These are phyloP conservation scores for Piprites chloris DNA, from an alignment of 2,113 vertebrate genomes.

Conservation along the genomic window DNA sequence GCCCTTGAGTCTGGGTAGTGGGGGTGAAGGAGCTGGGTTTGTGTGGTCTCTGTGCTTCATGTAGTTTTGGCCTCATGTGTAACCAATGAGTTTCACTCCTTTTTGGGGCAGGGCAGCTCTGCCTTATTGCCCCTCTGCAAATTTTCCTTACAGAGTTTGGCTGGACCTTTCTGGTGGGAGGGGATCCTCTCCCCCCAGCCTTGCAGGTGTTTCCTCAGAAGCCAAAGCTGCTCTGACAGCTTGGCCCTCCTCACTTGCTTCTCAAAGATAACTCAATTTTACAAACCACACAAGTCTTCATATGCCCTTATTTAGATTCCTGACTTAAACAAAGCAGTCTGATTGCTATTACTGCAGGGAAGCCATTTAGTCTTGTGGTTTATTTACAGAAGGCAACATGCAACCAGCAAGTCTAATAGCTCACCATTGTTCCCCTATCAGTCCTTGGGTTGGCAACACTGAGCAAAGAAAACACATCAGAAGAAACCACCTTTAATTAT, in stretches of 20 bases:
- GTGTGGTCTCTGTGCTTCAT: not conserved
- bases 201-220: not conserved
- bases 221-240: not conserved
- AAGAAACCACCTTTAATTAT: conserved; percentile 73
- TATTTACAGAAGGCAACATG: conserved; percentile 43
- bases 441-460: not conserved
- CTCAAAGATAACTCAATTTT: not conserved
- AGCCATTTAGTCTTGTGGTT: not conserved
- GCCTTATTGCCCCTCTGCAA: not conserved
- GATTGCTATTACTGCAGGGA: conserved; percentile 14
- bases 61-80: not conserved
- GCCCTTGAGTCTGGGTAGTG: not conserved
- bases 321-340: conserved; percentile 1
- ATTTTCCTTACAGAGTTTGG: not conserved
- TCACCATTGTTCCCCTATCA: conserved; percentile 41
- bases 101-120: not conserved
- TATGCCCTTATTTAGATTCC: not conserved
- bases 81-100: not conserved
- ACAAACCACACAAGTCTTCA: not conserved
- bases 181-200: fast-evolving
- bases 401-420: conserved; percentile 17
- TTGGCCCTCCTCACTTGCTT: not conserved
- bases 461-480: conserved; percentile 33
- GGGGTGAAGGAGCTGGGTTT: not conserved
- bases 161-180: not conserved